Evolutionary conservation across 2,113 vertebrate species (phyloP).

Genomic region (Illadopsis cleaveri): DNA sequence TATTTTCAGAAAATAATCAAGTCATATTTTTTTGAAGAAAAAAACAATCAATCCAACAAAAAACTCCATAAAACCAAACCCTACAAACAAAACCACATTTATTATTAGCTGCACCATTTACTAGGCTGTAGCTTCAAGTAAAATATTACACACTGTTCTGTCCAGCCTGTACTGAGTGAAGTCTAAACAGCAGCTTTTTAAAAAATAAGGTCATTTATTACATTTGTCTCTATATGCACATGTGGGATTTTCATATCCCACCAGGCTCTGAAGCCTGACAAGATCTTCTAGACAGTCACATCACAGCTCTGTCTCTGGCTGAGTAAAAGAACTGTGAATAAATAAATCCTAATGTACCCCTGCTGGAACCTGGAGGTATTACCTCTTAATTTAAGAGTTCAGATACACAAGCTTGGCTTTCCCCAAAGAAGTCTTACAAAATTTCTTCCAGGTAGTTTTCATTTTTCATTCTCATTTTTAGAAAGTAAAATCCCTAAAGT

Average conservation of each 20-base stretch:
- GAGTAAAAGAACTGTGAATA: background rate
- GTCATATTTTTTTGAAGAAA: background rate
- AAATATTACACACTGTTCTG: background rate
- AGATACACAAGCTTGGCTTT: background rate
- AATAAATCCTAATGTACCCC: background rate
- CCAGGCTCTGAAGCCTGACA: background rate
- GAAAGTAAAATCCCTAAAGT: background rate
- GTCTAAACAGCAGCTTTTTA: background rate
- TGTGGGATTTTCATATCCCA: background rate
- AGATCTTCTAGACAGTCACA: background rate
- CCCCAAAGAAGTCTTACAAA: background rate
- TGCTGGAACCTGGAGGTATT: background rate
- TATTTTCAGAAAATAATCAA: background rate
- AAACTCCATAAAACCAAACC: background rate
- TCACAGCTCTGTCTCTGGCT: background rate
- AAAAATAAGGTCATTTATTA: background rate
- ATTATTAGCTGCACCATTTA: background rate
- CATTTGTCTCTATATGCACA: background rate
- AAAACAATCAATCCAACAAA: background rate
- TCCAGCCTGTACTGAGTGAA: background rate
- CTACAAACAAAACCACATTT: background rate
- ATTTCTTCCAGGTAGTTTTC: background rate
- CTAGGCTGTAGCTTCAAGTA: background rate
- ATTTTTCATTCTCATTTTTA: background rate
- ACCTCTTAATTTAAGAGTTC: background rate